phyloP scores from a whole-genome alignment of 2,113 vertebrate genomes.

The Anser cygnoides region DNA sequence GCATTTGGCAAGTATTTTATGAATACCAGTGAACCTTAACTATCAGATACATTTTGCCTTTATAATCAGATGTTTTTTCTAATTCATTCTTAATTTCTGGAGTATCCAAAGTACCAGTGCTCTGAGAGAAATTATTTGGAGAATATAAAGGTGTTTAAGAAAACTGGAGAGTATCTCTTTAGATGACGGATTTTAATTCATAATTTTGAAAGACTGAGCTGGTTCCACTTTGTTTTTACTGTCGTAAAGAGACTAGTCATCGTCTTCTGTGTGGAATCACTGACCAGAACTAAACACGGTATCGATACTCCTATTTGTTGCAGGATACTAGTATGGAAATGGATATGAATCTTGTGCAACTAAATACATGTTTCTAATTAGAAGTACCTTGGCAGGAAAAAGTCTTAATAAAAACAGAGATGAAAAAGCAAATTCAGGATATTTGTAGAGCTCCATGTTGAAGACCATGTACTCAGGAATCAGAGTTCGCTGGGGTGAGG shows the following conservation, averaged over 20 bases:
- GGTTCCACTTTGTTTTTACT: not conserved
- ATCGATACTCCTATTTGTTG: not conserved
- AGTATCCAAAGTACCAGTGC: not conserved
- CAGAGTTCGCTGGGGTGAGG: not conserved
- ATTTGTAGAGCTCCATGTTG: not conserved
- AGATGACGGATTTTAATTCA: not conserved
- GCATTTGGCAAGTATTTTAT: constrained; percentile 22
- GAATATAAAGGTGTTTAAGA: not conserved
- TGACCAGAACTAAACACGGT: not conserved
- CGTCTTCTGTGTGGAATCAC: not conserved
- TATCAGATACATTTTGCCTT: not conserved
- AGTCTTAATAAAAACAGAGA: not conserved
- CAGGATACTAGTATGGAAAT: not conserved
- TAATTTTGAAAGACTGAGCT: not conserved
- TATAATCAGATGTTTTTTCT: not conserved
- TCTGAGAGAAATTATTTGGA: not conserved
- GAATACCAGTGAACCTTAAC: not conserved
- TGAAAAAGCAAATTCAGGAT: constrained; percentile 8
- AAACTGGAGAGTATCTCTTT: not conserved
- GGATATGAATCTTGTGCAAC: not conserved
- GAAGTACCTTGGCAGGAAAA: constrained; percentile 14
- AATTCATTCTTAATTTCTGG: not conserved
- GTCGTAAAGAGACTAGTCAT: not conserved
- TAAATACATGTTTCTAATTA: constrained; percentile 36
- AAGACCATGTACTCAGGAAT: not conserved